A percentile compares a stretch with the other conserved stretches of the same genome.
Conservation (phyloP, 1,140 invertebrate genomes). For the Oppia nitens region DNA sequence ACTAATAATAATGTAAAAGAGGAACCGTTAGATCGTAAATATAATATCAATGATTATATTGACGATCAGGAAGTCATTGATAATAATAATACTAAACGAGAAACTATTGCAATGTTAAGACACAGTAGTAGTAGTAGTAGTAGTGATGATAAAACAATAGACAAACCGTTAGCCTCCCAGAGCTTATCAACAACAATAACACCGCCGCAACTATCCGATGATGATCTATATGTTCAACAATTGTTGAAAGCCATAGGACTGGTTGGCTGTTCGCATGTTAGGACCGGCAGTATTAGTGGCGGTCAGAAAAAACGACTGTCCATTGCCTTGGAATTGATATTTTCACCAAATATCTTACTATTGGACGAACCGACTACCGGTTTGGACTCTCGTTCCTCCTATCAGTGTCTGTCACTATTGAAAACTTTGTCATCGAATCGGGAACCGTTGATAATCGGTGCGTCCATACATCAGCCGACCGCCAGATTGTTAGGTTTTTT, state of each 20-base stretch:
- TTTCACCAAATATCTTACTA: constrained; percentile 91
- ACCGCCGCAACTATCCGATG: too few relatives aligned
- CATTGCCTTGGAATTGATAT: constrained; percentile 83
- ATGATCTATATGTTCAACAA: too few relatives aligned
- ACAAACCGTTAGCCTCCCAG: too few relatives aligned
- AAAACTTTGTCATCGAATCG: constrained; percentile 45
- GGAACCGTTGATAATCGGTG: constrained; percentile 6
- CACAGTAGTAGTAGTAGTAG: too few relatives aligned
- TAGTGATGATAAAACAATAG: too few relatives aligned
- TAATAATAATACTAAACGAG: too few relatives aligned
- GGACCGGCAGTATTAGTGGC: constrained; percentile 65
- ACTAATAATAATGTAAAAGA: too few relatives aligned
- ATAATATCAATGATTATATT: too few relatives aligned
- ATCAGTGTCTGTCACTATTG: constrained; percentile 55
- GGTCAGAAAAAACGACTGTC: constrained; percentile 82
- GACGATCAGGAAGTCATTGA: too few relatives aligned
- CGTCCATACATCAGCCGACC: constrained; percentile 14
- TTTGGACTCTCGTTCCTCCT: constrained; percentile 63
- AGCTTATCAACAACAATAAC: too few relatives aligned
- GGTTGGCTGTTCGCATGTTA: constrained; percentile 56
- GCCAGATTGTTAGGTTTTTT: constrained; percentile 13
- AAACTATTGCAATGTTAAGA: too few relatives aligned
- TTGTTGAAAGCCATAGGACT: constrained; percentile 75
- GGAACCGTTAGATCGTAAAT: too few relatives aligned
- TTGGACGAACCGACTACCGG: constrained; percentile 88